Base-by-base conservation (phyloP, 1,140 invertebrate species). In the Drosophila biarmipes region DNA sequence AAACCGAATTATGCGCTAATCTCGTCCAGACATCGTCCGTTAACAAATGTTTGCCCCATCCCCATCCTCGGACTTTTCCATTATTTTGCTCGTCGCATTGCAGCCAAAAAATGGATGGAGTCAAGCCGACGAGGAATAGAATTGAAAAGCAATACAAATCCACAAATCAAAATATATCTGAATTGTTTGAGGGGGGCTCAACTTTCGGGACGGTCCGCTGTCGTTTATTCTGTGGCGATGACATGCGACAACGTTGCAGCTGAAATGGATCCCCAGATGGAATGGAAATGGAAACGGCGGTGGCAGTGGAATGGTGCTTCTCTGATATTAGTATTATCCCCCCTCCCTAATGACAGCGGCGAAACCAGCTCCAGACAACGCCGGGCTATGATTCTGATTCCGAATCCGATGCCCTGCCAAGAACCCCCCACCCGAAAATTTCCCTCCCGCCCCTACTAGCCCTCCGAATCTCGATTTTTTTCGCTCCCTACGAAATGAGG, bases 91-190 rank as follows among this genome's bases (percentile, higher is more conserved):
- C 55, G 71, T 71, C 78, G 77, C 78, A 80, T 17, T 80, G 78
- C 78, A 80, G 64, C 58, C 77, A 75, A 79, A 62, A 35, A 15
- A 11, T 15, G 17, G 17, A 19, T 17, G 21, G 15, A 35, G 11
- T 10, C 21, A 59, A 61, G 6, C 14, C 0, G 37, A 27, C 17
- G 24, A 49, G 34, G 15, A 52, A 55, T 48, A 40, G 27, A 59
- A 76, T 75, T 62, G 64, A 80, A 80, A 69, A 80, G 64, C 78
- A 80, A 80, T 80, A 76, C 64, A 80, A 80, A 75, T 72, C 59
- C 72, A 75, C 78, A 80, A 80, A 80, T 80, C 78, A 80, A 79
- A 75, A 75, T 75, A 75, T 75, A 66, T 75, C 48, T 75, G 46
- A 74, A 75, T 56, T 75, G 43, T 74, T 74, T 72, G 67, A 59